phyloP scores from a whole-genome alignment of 1,140 invertebrate species.

The Drosophila virilis region DNA sequence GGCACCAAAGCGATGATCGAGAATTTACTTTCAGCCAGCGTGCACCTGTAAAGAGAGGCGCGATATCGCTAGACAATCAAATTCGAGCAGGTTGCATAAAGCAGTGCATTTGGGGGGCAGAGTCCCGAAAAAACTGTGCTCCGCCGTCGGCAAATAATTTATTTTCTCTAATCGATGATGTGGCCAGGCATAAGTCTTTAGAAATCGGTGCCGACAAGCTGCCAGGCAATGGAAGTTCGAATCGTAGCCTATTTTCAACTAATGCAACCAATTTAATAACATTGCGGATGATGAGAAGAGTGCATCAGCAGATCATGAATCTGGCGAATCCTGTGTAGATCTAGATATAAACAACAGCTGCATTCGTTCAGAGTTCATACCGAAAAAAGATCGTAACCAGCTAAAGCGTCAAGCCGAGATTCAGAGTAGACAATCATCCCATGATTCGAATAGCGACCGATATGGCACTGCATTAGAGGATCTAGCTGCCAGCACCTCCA shows the following conservation, averaged over 20 bases:
- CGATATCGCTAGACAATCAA: constrained; percentile 3
- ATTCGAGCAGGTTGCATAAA: background rate
- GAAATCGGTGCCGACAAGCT: background rate
- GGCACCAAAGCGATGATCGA: constrained; percentile 7
- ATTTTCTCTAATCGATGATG: constrained; percentile 10
- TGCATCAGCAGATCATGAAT: background rate
- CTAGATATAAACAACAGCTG: background rate
- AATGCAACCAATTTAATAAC: background rate
- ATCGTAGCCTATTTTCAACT: background rate
- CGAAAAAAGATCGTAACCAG: background rate
- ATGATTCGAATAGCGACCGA: constrained; percentile 9
- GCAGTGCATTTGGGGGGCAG: constrained; percentile 4
- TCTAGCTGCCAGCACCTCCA: background rate
- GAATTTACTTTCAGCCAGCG: background rate
- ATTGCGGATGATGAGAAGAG: background rate
- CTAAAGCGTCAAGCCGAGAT: constrained; percentile 6
- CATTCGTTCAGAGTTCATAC: background rate
- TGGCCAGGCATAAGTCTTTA: constrained; percentile 2
- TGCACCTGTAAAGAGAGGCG: background rate
- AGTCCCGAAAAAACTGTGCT: background rate
- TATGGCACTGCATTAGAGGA: constrained; percentile 6
- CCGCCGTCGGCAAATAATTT: constrained; percentile 2
- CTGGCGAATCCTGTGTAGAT: background rate
- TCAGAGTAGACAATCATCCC: constrained; percentile 8
- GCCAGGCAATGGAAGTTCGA: background rate